Percentiles rank a stretch among this genome's conserved stretches.
These are phyloP conservation scores for Oedothorax gibbosus DNA, from an alignment of 1,140 invertebrate species.

Conservation along the genomic window DNA sequence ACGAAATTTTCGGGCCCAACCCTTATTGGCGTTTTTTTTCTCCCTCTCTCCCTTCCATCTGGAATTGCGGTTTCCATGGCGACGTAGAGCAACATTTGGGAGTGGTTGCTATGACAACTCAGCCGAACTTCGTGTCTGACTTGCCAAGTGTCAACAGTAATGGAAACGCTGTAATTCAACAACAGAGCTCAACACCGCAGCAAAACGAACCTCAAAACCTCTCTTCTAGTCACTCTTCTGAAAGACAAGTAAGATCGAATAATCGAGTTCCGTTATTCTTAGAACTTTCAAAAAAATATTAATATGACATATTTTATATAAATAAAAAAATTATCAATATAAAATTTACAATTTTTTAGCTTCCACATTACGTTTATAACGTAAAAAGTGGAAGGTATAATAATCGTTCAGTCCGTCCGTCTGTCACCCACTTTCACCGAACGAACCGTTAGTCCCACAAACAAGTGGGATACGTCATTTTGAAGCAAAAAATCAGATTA, in stretches of 20 bases:
- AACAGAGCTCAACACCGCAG: neutral
- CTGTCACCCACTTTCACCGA: too few relatives aligned
- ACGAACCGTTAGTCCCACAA: too few relatives aligned
- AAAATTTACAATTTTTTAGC: too few relatives aligned
- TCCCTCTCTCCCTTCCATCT: conserved; percentile 48
- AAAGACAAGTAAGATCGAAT: conserved; percentile 37
- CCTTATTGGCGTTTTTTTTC: conserved; percentile 48
- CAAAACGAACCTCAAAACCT: conserved; percentile 49
- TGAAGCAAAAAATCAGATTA: too few relatives aligned
- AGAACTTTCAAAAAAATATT: neutral
- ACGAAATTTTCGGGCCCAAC: conserved; percentile 28
- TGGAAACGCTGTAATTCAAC: conserved; percentile 14
- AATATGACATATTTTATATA: neutral
- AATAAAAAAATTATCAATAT: too few relatives aligned
- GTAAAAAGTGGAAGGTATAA: too few relatives aligned
- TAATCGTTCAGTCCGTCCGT: too few relatives aligned
- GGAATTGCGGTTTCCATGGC: conserved; percentile 41
- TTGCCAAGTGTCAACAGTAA: conserved; percentile 54
- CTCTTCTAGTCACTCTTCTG: conserved; percentile 42
- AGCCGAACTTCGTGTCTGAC: conserved; percentile 53
- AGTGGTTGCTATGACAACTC: conserved; percentile 52
- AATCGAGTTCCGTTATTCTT: neutral
- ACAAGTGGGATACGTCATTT: too few relatives aligned
- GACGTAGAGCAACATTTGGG: conserved; percentile 57
- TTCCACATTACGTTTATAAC: too few relatives aligned